Conservation (phyloP, 2,797 vertebrate genomes). For the Meriones psammophilus region DNA sequence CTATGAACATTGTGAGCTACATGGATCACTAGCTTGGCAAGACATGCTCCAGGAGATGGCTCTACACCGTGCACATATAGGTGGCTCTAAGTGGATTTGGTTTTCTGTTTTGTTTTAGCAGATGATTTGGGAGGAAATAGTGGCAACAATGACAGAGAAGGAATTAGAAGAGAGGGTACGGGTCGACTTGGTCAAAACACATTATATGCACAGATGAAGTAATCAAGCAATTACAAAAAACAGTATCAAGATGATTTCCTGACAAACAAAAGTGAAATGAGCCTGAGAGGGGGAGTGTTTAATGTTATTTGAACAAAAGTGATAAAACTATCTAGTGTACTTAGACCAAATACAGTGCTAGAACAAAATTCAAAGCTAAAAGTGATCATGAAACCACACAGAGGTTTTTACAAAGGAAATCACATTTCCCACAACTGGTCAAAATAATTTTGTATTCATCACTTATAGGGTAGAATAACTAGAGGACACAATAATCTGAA, state of each 20-base stretch:
- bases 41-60: neutral
- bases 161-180: neutral
- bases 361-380: neutral
- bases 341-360: neutral
- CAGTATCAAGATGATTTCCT: neutral
- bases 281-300: neutral
- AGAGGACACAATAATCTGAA: neutral
- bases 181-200: neutral
- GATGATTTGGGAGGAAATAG: neutral
- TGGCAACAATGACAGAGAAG: neutral
- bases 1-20: neutral
- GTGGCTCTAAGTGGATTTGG: neutral
- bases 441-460: neutral
- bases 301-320: constrained; percentile 22
- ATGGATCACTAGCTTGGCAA: neutral
- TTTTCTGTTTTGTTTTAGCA: neutral
- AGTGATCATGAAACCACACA: neutral
- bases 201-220: neutral
- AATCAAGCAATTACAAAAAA: neutral
- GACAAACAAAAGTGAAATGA: neutral
- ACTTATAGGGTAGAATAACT: neutral
- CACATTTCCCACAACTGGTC: neutral
- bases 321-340: neutral
- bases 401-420: neutral
- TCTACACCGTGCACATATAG: neutral